Evolutionary conservation across 2,888 invertebrate genomes (phyloP).

Genomic region (Drosophila kambysellisi): DNA sequence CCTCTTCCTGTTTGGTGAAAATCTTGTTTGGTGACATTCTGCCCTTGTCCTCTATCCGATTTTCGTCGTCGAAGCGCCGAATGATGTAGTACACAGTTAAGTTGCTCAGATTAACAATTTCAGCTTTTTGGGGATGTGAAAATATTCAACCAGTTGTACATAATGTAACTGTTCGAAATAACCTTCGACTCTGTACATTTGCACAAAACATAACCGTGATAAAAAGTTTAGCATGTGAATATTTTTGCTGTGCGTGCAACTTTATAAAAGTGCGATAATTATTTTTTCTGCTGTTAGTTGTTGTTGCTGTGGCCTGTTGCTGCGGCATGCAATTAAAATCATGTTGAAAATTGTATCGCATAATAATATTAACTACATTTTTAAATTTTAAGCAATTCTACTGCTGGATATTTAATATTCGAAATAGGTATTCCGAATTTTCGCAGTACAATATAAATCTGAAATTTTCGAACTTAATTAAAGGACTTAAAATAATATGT

Average conservation of each 20-base stretch:
- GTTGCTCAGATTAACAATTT: no score
- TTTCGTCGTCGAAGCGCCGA: no score
- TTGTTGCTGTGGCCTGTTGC: conserved; percentile 42
- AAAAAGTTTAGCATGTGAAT: conserved; percentile 43
- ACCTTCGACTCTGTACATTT: background rate
- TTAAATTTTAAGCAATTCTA: background rate
- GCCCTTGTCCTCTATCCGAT: no score
- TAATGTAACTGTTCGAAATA: no score
- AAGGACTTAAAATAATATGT: no score
- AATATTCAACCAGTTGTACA: no score
- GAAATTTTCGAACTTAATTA: background rate
- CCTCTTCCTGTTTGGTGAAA: no score
- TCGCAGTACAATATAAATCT: background rate
- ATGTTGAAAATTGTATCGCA: conserved; percentile 45
- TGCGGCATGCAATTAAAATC: conserved; percentile 55
- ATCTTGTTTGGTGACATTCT: no score
- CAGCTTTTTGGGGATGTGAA: no score
- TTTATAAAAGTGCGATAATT: conserved; percentile 55
- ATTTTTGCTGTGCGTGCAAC: conserved; percentile 37
- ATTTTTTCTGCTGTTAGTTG: conserved; percentile 45
- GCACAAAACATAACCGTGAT: conserved; percentile 10
- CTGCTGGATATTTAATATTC: background rate
- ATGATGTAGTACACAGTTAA: no score
- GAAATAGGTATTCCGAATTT: background rate
- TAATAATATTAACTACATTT: background rate